Evolutionary conservation across 1,140 invertebrate genomes (phyloP), one percentile per base, ranked within the genome.

Genomic region (Prorops nasuta): DNA sequence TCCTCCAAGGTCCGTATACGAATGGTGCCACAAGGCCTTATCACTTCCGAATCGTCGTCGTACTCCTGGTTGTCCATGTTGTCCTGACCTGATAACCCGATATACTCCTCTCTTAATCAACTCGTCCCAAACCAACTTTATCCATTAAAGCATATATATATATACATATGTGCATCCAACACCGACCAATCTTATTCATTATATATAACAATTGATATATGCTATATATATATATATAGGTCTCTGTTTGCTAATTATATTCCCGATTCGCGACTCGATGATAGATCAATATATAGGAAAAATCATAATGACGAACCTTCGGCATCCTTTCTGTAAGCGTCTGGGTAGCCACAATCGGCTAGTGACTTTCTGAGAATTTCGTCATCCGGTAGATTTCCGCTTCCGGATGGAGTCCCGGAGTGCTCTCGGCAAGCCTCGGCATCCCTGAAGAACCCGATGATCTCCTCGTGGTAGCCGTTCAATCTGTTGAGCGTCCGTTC

Each of bases 381-480:
- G 51, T 86, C 82, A 46, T 81, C 83, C 7, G 85, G 63, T 3
- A 82, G 60, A 42, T 78, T 77, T 38, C 79, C 81, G 51, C 82
- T 85, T 28, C 82, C 81, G 15, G 84, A 81, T 9, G 84, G 81
- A 7, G 83, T 81, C 3, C 77, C 81, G 6, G 80, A 77, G 38
- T 72, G 43, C 36, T 85, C 83, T 4, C 86, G 81, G 60, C 90
- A 88, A 2, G 80, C 82, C 12, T 89, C 89, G 1, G 91, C 91
- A 49, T 84, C 89, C 36, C 90, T 84, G 56, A 96, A 67, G 8
- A 91, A 91, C 67, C 93, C 90, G 37, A 96, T 79, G 57, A 96
- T 90, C 60, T 94, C 90, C 60, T 94, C 92, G 64, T 94, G 92
- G 71, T 96, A 96, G 2, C 92, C 92, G 76, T 94, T 94, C 6